phyloP scores from a whole-genome alignment of 2,113 vertebrate genomes.

The Zosterops borbonicus region DNA sequence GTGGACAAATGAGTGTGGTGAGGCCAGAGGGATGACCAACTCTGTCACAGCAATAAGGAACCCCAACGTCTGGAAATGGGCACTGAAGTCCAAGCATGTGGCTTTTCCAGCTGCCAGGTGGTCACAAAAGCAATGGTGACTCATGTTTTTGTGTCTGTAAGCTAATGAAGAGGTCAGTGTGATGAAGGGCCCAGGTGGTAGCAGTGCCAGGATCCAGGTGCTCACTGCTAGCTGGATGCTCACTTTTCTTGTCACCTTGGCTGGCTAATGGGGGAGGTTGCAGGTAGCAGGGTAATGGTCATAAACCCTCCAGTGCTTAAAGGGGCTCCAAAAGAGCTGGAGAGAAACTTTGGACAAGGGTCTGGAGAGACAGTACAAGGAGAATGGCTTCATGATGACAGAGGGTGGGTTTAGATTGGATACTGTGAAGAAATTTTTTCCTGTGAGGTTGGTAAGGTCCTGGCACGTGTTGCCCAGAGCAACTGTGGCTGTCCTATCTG shows the following conservation, averaged over 20 bases:
- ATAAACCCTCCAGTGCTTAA: not conserved
- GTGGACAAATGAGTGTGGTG: not conserved
- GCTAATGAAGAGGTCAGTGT: not conserved
- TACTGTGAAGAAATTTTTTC: not conserved
- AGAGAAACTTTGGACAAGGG: not conserved
- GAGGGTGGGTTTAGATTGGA: not conserved
- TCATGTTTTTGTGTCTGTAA: not conserved
- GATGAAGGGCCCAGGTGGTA: not conserved
- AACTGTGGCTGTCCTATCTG: not conserved
- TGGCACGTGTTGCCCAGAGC: not conserved
- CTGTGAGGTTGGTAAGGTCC: not conserved
- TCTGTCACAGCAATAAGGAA: slow-evolving; percentile 15
- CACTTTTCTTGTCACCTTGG: slow-evolving; percentile 4
- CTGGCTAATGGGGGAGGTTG: not conserved
- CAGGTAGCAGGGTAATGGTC: slow-evolving; percentile 24
- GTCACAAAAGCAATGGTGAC: slow-evolving; percentile 36
- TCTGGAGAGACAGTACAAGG: not conserved
- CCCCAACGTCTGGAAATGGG: slow-evolving; percentile 13
- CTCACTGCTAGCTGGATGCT: not conserved
- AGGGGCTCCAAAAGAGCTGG: not conserved
- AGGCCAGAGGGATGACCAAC: not conserved
- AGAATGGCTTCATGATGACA: not conserved
- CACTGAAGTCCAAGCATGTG: not conserved
- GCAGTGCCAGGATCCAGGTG: not conserved
- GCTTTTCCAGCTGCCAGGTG: slow-evolving; percentile 26